These are phyloP conservation scores for Sebastes vulpes DNA, from an alignment of 2,797 vertebrate species.

Conservation along the genomic window DNA sequence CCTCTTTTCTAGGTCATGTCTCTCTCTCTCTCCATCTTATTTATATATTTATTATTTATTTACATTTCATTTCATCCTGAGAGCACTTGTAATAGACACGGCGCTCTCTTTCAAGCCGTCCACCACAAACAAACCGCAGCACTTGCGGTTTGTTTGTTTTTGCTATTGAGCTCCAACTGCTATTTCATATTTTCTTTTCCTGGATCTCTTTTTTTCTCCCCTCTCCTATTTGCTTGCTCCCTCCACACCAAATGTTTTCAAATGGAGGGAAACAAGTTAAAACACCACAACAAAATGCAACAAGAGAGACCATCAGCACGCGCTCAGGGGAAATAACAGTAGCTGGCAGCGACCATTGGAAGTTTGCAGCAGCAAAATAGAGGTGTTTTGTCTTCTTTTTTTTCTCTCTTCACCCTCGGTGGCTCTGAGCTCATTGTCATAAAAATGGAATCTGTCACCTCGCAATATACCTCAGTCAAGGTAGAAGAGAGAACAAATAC, in stretches of 20 bases:
- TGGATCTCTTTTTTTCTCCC: background rate
- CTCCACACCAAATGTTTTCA: slow-evolving; percentile 68
- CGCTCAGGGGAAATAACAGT: slow-evolving; percentile 83
- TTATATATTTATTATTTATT: slow-evolving; percentile 46
- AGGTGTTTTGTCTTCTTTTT: slow-evolving; percentile 76
- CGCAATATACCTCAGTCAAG: slow-evolving; percentile 57
- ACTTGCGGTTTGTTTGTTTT: slow-evolving; percentile 45
- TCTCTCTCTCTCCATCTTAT: slow-evolving; percentile 21
- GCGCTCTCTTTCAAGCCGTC: slow-evolving; percentile 15
- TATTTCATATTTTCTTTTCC: slow-evolving; percentile 41
- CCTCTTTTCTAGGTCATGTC: slow-evolving; percentile 59
- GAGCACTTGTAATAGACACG: slow-evolving; percentile 5
- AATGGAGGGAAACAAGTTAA: slow-evolving; percentile 79
- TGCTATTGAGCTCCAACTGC: slow-evolving; percentile 51
- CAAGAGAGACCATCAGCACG: slow-evolving; percentile 61
- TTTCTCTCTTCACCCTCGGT: slow-evolving; percentile 42
- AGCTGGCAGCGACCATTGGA: slow-evolving; percentile 66
- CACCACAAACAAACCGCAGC: slow-evolving; percentile 38
- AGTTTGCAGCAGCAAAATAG: slow-evolving; percentile 71
- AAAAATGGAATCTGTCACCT: slow-evolving; percentile 75
- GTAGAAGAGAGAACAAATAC: slow-evolving; percentile 59
- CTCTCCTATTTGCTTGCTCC: slow-evolving; percentile 30
- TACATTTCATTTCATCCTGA: slow-evolving; percentile 55
- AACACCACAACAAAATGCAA: slow-evolving; percentile 72
- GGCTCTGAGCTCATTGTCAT: slow-evolving; percentile 78